Conservation (phyloP, 1,140 invertebrate species). For the Venturia canescens region DNA sequence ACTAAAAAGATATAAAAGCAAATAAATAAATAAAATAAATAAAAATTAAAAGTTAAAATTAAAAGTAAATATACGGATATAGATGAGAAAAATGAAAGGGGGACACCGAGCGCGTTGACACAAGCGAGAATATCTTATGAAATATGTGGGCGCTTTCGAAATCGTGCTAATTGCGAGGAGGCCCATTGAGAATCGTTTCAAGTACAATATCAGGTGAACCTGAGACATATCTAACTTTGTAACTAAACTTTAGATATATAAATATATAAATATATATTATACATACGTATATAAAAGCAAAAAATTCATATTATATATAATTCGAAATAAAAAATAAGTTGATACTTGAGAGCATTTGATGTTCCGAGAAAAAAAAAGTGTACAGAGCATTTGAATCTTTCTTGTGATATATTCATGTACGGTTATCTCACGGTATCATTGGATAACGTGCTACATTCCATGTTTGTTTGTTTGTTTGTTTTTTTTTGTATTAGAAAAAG, state of each 20-base stretch:
- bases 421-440: conserved; percentile 69
- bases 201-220: conserved; percentile 75
- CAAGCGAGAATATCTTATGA: neutral
- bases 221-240: conserved; percentile 77
- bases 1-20: neutral
- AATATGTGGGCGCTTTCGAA: conserved; percentile 17
- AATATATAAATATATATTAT: conserved; percentile 41
- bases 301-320: conserved; percentile 45
- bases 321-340: conserved; percentile 66
- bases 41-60: no score
- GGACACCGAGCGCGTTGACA: neutral
- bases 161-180: conserved; percentile 28
- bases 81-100: neutral
- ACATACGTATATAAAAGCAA: conserved; percentile 39
- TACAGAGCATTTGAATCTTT: conserved; percentile 78
- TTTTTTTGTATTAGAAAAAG: conserved; percentile 55
- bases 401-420: conserved; percentile 77
- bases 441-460: conserved; percentile 69
- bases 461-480: conserved; percentile 66
- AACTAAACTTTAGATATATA: conserved; percentile 70
- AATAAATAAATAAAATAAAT: no score
- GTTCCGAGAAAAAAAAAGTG: conserved; percentile 64
- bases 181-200: conserved; percentile 66
- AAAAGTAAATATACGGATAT: neutral
- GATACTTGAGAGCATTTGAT: conserved; percentile 70